These are phyloP conservation scores for Sorex araneus DNA, from an alignment of 2,113 vertebrate species.

Conservation along the genomic window DNA sequence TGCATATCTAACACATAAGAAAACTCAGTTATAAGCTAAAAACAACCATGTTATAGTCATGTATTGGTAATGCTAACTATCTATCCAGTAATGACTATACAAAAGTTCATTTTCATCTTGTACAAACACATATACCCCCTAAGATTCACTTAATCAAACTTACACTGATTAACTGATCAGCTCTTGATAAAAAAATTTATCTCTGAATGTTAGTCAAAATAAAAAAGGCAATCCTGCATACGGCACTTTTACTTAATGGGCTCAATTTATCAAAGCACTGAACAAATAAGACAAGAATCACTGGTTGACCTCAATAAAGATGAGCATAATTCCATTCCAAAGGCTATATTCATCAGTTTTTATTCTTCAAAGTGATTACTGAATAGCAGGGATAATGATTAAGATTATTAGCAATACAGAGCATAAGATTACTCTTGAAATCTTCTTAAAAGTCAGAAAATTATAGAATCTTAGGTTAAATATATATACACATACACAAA, in stretches of 20 bases:
- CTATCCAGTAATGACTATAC: background rate
- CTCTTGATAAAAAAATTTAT: background rate
- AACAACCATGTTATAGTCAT: conserved; percentile 46
- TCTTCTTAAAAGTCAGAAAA: too few species aligned
- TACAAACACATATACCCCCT: background rate
- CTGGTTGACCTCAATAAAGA: background rate
- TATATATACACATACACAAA: too few species aligned
- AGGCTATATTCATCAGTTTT: conserved; percentile 1
- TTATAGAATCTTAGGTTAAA: too few species aligned
- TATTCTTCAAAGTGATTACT: conserved; percentile 44
- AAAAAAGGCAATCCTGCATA: conserved; percentile 47
- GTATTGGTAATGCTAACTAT: background rate
- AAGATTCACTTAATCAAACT: conserved; percentile 1
- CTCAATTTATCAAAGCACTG: conserved; percentile 38
- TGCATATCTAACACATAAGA: conserved; percentile 79
- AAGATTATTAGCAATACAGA: conserved; percentile 35
- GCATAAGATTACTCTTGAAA: background rate
- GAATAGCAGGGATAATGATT: background rate
- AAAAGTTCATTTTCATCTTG: background rate
- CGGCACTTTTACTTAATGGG: background rate
- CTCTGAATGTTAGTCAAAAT: background rate
- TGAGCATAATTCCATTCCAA: conserved; percentile 1
- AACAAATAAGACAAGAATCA: conserved; percentile 9
- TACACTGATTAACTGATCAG: background rate
- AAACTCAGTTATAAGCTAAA: conserved; percentile 40